Percentiles rank a stretch among this genome's conserved stretches.
These are phyloP conservation scores for Drosophila yooni DNA, from an alignment of 2,888 invertebrate genomes.

Conservation along the genomic window DNA sequence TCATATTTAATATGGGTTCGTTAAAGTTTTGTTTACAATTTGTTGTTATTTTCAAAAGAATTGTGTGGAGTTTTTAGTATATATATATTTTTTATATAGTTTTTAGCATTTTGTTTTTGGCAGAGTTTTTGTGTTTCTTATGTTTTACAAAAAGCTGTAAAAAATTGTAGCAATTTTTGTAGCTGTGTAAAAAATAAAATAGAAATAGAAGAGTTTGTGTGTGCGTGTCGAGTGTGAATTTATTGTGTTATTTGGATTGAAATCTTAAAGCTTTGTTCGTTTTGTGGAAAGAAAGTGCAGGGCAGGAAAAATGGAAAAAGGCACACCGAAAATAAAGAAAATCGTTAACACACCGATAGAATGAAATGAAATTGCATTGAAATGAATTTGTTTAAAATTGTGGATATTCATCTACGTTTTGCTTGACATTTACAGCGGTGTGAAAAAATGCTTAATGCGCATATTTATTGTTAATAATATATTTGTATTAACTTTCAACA, in stretches of 20 bases:
- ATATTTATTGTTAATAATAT: slow-evolving; percentile 45
- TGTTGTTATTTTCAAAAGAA: slow-evolving; percentile 66
- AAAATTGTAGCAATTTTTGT: slow-evolving; percentile 39
- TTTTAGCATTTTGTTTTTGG: slow-evolving; percentile 48
- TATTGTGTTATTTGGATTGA: slow-evolving; percentile 1
- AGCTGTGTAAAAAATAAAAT: slow-evolving; percentile 19
- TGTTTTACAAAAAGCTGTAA: slow-evolving; percentile 30
- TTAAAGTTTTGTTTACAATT: slow-evolving; percentile 57
- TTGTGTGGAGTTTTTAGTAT: slow-evolving; percentile 20
- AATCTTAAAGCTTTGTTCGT: slow-evolving; percentile 31
- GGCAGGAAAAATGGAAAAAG: slow-evolving; percentile 14
- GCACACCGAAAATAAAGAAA: slow-evolving; percentile 1
- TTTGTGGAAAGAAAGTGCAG: slow-evolving; percentile 12
- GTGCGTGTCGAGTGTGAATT: background rate
- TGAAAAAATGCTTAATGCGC: slow-evolving; percentile 51
- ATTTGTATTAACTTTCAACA: slow-evolving; percentile 57
- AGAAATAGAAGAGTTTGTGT: background rate
- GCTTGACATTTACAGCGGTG: slow-evolving; percentile 72
- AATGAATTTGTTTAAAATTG: slow-evolving; percentile 6
- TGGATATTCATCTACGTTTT: slow-evolving; percentile 38
- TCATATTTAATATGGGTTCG: slow-evolving; percentile 39
- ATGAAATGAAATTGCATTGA: background rate
- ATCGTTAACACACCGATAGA: background rate
- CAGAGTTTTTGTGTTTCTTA: slow-evolving; percentile 37
- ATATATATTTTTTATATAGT: slow-evolving; percentile 20